Base-by-base conservation (phyloP, 2,888 invertebrate genomes). In the Melolontha melolontha region DNA sequence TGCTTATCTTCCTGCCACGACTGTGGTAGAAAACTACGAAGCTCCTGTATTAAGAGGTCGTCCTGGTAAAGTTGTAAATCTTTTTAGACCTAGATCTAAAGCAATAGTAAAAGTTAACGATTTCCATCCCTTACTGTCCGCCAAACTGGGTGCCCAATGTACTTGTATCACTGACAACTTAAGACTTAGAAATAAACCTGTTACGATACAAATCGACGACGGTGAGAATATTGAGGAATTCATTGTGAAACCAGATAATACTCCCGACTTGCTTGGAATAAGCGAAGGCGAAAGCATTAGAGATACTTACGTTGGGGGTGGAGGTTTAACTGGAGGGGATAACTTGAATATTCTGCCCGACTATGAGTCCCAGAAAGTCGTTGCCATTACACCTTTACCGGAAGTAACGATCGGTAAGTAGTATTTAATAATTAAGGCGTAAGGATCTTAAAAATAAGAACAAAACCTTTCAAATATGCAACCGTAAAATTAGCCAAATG, bases 141-240 rank as follows among this genome's bases (percentile, higher is more conserved):
- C 89, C 44, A 92, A 92, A 82, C 82, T 92, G 10, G 90, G 91
- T 2, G 91, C 91, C 2, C 91, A 91, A 63, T 92, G 92, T 73
- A 91, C 91, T 64, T 92, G 92, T 76, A 86, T 86, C 71, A 88
- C 89, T 0, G 88, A 88, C 52, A 82, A 86, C 0, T 74, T 89
- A 40, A 82, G 84, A 22, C 80, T 88, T 0, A 85, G 86, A 75
- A 87, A 86, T 74, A 79, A 78, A 52, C 62, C 63, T 5, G 52
- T 52, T 11, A 62, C 14, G 8, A 40, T 49, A n/a, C 40, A 52
- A 14, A 64, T 55, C 12, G 76, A 77, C 52, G 74, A 75, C 5
- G 75, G 77, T 65, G 74, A 75, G 12, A 73, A 72, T 57, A 63
- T 65, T 12, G 71, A 71, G 29, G 52, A 69, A 11, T 69, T 57